These are phyloP conservation scores for Centroberyx gerrardi DNA, from an alignment of 2,797 vertebrate species.

Conservation along the genomic window DNA sequence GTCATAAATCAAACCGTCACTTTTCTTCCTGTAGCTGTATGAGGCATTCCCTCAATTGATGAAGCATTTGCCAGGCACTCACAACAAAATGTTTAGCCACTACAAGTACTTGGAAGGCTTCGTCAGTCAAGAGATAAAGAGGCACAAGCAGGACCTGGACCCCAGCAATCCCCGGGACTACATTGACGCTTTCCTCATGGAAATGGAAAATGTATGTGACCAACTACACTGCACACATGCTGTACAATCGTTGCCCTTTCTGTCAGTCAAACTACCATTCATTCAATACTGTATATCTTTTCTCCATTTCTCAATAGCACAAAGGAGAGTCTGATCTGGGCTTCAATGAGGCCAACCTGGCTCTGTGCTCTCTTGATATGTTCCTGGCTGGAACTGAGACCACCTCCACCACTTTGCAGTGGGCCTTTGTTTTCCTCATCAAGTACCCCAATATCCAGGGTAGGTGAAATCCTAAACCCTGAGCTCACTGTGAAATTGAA, in stretches of 20 bases:
- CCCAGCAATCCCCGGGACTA: slow-evolving; percentile 78
- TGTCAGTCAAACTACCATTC: background rate
- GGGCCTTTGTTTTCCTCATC: slow-evolving; percentile 88
- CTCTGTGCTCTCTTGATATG: slow-evolving; percentile 81
- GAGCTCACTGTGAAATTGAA: background rate
- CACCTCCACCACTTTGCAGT: slow-evolving; percentile 86
- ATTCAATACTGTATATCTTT: background rate
- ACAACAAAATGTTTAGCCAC: slow-evolving; percentile 72
- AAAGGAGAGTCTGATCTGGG: slow-evolving; percentile 41
- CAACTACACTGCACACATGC: background rate
- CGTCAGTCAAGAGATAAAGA: slow-evolving; percentile 67
- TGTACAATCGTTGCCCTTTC: background rate
- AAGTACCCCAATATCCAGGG: slow-evolving; percentile 87
- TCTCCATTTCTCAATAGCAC: slow-evolving; percentile 55
- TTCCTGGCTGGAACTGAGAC: slow-evolving; percentile 90
- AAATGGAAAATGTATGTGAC: slow-evolving; percentile 81
- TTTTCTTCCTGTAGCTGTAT: slow-evolving; percentile 63
- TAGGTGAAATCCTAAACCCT: slow-evolving; percentile 50
- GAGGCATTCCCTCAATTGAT: slow-evolving; percentile 75
- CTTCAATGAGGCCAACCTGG: slow-evolving; percentile 85
- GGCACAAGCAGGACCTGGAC: slow-evolving; percentile 82
- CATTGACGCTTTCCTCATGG: slow-evolving; percentile 85
- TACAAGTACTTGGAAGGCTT: slow-evolving; percentile 66
- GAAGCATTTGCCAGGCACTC: slow-evolving; percentile 78
- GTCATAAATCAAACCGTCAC: background rate